phyloP scores from a whole-genome alignment of 2,113 vertebrate species.

The Anarhynchus alexandrinus region DNA sequence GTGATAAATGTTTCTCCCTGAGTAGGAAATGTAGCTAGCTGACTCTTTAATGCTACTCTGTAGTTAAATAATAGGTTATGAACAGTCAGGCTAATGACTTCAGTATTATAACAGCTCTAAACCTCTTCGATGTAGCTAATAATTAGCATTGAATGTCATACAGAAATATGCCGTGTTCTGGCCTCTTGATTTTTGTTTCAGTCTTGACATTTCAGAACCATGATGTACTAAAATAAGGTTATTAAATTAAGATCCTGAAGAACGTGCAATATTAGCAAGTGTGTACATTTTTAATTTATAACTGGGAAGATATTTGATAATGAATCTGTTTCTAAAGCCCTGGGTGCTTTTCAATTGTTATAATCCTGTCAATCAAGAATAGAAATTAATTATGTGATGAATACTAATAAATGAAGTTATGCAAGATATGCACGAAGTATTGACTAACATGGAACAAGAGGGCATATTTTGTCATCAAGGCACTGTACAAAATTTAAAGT shows the following conservation, averaged over 20 bases:
- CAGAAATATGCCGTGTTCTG: constrained; percentile 51
- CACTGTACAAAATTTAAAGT: background rate
- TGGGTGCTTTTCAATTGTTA: background rate
- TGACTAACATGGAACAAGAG: background rate
- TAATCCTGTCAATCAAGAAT: constrained; percentile 6
- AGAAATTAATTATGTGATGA: background rate
- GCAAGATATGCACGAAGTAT: background rate
- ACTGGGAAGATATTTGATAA: background rate
- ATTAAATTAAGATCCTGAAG: constrained; percentile 48
- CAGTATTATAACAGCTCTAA: constrained; percentile 50
- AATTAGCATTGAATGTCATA: constrained; percentile 71
- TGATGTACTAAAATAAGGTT: constrained; percentile 21
- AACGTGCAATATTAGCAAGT: background rate
- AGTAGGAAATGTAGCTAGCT: background rate
- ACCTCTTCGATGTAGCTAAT: constrained; percentile 46
- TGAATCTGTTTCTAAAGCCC: background rate
- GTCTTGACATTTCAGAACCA: constrained; percentile 59
- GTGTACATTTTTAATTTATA: constrained; percentile 10
- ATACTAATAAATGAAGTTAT: background rate
- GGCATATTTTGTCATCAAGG: background rate
- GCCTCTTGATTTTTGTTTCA: constrained; percentile 56
- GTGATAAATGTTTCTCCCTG: background rate
- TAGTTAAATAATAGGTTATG: constrained; percentile 60
- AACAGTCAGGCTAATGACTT: constrained; percentile 60
- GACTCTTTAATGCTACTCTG: background rate